Evolutionary conservation across 2,113 vertebrate species (phyloP).

Genomic region (Misgurnus anguillicaudatus): DNA sequence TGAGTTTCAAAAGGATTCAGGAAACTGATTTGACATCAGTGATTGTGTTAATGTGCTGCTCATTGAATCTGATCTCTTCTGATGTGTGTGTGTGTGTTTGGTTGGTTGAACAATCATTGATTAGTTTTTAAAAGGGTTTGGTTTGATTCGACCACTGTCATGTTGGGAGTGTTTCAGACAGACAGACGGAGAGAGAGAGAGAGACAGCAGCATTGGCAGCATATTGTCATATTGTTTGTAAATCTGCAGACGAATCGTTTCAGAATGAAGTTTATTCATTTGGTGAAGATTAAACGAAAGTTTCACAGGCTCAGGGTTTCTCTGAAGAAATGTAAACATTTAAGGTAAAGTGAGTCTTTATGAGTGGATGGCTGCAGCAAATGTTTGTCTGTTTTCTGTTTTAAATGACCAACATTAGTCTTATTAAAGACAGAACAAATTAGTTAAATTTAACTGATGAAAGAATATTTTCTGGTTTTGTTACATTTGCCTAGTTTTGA

Average conservation of each 20-base stretch:
- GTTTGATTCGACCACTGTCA: not conserved
- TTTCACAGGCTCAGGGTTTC: constrained; percentile 48
- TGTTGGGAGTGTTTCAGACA: not conserved
- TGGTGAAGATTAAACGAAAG: constrained; percentile 53
- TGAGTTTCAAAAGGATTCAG: not conserved
- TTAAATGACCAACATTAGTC: not conserved
- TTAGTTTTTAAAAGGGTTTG: not conserved
- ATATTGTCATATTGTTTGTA: not conserved
- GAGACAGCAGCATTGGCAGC: not conserved
- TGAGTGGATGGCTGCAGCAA: not conserved
- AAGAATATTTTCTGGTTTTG: not conserved
- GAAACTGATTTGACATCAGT: not conserved
- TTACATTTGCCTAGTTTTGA: not conserved
- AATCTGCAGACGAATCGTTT: not conserved
- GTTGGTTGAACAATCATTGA: constrained; percentile 19
- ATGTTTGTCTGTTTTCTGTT: not conserved
- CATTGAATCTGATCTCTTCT: not conserved
- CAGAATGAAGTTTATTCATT: constrained; percentile 43
- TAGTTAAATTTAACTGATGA: not conserved
- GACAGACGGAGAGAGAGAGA: not conserved
- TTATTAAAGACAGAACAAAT: not conserved
- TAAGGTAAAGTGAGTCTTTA: constrained; percentile 44
- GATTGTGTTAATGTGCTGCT: not conserved
- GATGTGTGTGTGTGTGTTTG: not conserved
- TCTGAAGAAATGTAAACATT: constrained; percentile 19